Conservation (phyloP, 2,797 vertebrate species). For the Pterois miles region DNA sequence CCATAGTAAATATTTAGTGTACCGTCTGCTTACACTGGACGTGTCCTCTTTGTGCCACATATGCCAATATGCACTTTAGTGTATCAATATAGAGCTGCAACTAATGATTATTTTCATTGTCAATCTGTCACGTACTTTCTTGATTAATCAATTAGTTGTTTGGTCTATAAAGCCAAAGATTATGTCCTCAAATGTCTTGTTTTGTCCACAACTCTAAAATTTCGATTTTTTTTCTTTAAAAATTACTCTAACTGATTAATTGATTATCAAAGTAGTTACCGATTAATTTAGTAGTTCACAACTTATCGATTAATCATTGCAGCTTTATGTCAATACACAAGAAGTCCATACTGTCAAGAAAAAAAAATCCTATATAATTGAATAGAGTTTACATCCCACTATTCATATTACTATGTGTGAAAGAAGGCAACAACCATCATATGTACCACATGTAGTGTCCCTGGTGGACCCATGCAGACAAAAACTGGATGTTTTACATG, state of each 20-base stretch:
- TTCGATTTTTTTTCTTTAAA: no score
- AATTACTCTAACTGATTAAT: fast-evolving
- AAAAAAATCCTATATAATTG: background rate
- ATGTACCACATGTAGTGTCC: background rate
- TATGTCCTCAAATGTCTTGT: no score
- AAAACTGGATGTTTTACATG: background rate
- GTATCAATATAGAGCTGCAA: background rate
- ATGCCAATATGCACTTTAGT: background rate
- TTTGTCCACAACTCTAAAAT: no score
- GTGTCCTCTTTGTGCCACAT: background rate
- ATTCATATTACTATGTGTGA: background rate
- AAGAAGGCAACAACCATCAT: background rate
- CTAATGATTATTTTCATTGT: no score
- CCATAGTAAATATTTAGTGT: slow-evolving; percentile 48
- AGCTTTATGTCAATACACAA: background rate
- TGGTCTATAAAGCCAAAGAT: no score
- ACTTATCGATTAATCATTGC: no score
- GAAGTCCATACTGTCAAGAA: background rate
- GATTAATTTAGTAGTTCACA: no score
- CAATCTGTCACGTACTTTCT: no score
- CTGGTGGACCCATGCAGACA: no score
- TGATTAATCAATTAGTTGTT: no score
- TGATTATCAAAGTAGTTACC: no score
- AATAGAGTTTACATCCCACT: background rate
- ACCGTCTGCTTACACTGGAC: background rate